These are phyloP conservation scores for Allolobophora icterica DNA, from an alignment of 2,888 invertebrate genomes.

Conservation along the genomic window DNA sequence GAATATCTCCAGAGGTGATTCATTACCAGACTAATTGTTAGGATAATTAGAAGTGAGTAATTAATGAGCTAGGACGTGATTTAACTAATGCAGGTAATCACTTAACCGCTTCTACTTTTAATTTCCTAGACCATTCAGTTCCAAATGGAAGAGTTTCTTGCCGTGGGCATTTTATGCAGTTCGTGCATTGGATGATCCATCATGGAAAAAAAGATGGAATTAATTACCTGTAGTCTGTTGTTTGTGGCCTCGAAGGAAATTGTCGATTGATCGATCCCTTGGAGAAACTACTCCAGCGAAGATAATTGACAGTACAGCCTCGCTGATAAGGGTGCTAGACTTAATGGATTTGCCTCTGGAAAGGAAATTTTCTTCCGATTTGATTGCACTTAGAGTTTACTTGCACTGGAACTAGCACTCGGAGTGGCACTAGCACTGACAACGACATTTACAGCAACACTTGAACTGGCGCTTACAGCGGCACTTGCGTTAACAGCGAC, in stretches of 20 bases:
- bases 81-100: not conserved
- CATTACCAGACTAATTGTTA: no score
- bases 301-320: not conserved
- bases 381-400: not conserved
- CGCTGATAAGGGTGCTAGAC: not conserved
- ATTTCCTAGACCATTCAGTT: slow-evolving; percentile 8
- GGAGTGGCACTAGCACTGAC: not conserved
- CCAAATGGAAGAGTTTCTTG: not conserved
- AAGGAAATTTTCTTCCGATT: not conserved
- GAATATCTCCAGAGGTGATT: no score
- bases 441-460: not conserved
- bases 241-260: not conserved
- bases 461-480: not conserved
- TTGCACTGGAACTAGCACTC: not conserved
- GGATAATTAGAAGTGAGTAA: not conserved
- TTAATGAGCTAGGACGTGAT: not conserved
- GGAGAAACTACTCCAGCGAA: not conserved
- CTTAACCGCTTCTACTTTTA: not conserved
- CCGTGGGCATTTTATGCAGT: not conserved
- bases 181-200: not conserved
- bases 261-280: not conserved
- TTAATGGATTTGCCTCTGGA: not conserved
- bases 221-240: not conserved
- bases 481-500: not conserved
- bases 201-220: not conserved